Base-by-base conservation (phyloP, 2,113 vertebrate genomes). In the Pseudopodoces humilis region DNA sequence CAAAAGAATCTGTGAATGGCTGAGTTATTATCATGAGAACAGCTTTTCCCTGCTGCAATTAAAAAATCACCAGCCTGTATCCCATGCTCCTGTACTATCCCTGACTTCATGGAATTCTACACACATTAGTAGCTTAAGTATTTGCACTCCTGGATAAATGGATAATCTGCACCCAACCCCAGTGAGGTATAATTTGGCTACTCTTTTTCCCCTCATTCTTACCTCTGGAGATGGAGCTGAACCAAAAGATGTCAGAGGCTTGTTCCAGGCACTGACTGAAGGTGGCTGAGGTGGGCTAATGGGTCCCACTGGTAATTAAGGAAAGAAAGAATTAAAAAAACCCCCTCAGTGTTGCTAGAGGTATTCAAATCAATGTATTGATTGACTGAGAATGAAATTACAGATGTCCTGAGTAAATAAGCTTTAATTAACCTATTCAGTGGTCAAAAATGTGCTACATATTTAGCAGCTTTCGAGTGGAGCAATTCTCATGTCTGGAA, bases 221-320 rank as follows among this genome's bases (percentile, higher is more conserved):
- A 99, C 99, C 98, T 99, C 99, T 91, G 99, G 96, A 62, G 98
- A 96, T 77, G 98, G 70, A 2, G 98, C 90, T 84, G 99, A 98
- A 91, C 98, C 99, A 96, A 99, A 99, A 35, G 99, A 99, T 70
- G 99, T 99, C 89, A 99, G 98, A 88, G 99, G 99, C 94, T 99
- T 99, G 98, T 99, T 99, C 99, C 99, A 99, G 58, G 99, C 99
- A 97, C 99, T 99, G 93, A 99, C 99, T n/a, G 99, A 98, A 56
- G 99, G 99, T 47, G 99, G 99, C 95, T 99, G 99, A 37, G 99
- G 99, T 81, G 99, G 99, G 96, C 99, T 99, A 96, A 99, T 99
- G 75, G 98, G 99, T 97, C 99, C 99, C 96, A 99, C 99, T 99
- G 94, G 89, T 92, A 97, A 92, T 72, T 21, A 91, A 96, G 46